Percentiles rank a stretch among this genome's conserved stretches.
phyloP scores from a whole-genome alignment of 2,888 invertebrate species.

The Pilophorus perplexus region DNA sequence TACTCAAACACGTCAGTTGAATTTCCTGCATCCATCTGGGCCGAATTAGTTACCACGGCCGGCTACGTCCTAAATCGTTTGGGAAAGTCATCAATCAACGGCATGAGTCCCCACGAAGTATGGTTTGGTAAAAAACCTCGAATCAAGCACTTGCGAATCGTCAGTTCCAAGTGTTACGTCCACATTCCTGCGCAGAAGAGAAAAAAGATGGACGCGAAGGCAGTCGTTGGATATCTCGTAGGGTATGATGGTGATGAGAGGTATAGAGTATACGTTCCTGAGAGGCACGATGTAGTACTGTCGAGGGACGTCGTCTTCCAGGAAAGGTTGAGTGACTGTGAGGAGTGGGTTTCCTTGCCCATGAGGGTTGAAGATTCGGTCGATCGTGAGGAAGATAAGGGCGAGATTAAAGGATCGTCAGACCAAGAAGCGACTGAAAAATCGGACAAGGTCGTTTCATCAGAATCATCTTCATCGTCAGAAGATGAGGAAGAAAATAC shows the following conservation, averaged over 20 bases:
- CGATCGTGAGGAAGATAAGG: too few relatives aligned
- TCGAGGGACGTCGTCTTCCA: slow-evolving; percentile 42
- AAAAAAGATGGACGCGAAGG: slow-evolving; percentile 49
- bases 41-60: slow-evolving; percentile 41
- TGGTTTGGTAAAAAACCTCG: slow-evolving; percentile 48
- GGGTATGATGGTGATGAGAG: slow-evolving; percentile 50
- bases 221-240: slow-evolving; percentile 45
- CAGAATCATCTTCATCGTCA: too few relatives aligned
- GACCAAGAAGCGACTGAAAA: too few relatives aligned
- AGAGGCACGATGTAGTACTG: slow-evolving; percentile 47
- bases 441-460: too few relatives aligned
- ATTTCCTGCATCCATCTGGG: slow-evolving; percentile 45
- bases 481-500: neutral
- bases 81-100: slow-evolving; percentile 46
- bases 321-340: too few relatives aligned
- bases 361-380: too few relatives aligned
- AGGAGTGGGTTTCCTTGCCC: too few relatives aligned
- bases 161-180: slow-evolving; percentile 30
- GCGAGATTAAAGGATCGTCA: too few relatives aligned
- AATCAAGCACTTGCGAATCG: slow-evolving; percentile 31
- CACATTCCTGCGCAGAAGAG: slow-evolving; percentile 46
- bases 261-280: slow-evolving; percentile 48
- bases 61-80: slow-evolving; percentile 43
- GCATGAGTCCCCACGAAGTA: slow-evolving; percentile 49
- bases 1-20: slow-evolving; percentile 42